Base-by-base conservation (phyloP, 2,113 vertebrate species). In the Brachyhypopomus occidentalis region DNA sequence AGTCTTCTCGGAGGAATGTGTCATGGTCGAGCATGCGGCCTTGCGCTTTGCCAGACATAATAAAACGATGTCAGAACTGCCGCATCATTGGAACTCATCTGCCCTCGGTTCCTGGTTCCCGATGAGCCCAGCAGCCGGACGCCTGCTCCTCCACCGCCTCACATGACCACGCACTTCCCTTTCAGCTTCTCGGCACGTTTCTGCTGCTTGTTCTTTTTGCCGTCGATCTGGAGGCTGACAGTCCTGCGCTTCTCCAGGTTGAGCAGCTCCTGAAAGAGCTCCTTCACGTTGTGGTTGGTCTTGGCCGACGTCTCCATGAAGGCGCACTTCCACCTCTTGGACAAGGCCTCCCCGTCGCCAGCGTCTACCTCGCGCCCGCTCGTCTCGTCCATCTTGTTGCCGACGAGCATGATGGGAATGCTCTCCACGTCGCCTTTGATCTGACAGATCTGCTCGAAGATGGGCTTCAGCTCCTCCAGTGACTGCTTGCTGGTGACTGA, bases 271-370 rank as follows among this genome's bases (percentile, higher is more conserved):
- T 87, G 86, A 23, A 87, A 87, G 19, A 87, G 83, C 79, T 87
- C 86, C 75, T 87, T 87, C 11, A 87, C 78, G n/a, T 87, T 87
- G 62, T 84, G 80, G 38, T 87, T 87, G 17, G 83, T 84, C 72
- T 87, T 87, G 58, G 86, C 86, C 20, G 86, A 87, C 0, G 86
- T 87, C 59, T 87, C 86, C 86, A 85, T 87, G 22, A 87, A 87
- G 63, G 86, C 83, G 1, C 86, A 87, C 41, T 85, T 87, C 86
- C 86, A 87, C 71, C 71, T 86, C 73, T 77, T 86, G 38, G 85
- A 84, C 80, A 79, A 8, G 34, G 85, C 80, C 63, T 86, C 85
- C 1, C 85, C 85, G 5, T 86, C 86, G 2, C 58, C 38, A 52
- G 41, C 45, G 25, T 87, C 80, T 36, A 87, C 74, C 30, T 87